Percentiles rank a stretch among this genome's conserved stretches.
Conservation (phyloP, 2,888 invertebrate genomes). For the Odontocolon sp. region DNA sequence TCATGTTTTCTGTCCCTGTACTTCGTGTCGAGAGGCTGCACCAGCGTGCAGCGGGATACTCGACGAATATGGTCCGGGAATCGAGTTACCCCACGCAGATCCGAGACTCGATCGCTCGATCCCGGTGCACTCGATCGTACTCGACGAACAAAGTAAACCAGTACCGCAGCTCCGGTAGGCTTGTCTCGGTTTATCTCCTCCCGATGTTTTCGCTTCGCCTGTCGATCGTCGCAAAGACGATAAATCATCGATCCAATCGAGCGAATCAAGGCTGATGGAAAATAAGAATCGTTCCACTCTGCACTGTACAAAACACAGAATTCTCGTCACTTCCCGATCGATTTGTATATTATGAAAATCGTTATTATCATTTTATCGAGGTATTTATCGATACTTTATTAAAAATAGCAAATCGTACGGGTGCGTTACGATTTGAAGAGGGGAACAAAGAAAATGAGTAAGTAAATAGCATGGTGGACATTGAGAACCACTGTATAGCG, state of each 20-base stretch:
- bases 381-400: no score
- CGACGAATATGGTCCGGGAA: conserved; percentile 63
- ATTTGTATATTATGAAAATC: no score
- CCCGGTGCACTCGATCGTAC: conserved; percentile 11
- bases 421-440: neutral
- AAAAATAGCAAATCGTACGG: no score
- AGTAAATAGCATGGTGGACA: neutral
- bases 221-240: conserved; percentile 4
- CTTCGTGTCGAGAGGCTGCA: no score
- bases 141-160: conserved; percentile 46
- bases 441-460: conserved; percentile 14
- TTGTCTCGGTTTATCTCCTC: neutral
- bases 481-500: conserved; percentile 70
- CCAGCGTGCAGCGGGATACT: conserved; percentile 35
- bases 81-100: conserved; percentile 71
- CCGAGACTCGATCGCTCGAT: conserved; percentile 46
- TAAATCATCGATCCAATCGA: conserved; percentile 41
- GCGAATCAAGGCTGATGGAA: conserved; percentile 33
- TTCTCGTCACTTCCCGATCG: no score
- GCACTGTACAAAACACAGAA: no score
- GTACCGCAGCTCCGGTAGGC: neutral
- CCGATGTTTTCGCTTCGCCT: neutral
- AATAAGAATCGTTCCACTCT: conserved; percentile 39
- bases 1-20: neutral
- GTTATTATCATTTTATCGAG: no score